Conservation (phyloP, 2,113 vertebrate species). For the Camelus bactrianus region DNA sequence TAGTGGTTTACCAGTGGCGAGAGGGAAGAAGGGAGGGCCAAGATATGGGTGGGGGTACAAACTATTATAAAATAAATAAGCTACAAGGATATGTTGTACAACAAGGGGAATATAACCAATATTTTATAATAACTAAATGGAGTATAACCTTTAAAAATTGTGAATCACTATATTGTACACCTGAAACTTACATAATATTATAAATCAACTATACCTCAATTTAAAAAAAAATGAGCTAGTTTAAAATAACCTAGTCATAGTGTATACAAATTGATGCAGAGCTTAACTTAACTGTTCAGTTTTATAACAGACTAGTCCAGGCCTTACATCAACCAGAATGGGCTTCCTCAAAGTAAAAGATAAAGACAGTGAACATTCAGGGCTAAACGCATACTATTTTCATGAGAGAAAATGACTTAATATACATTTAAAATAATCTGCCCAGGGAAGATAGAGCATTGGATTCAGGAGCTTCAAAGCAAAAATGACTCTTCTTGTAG, state of each 20-base stretch:
- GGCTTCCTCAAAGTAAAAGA: background rate
- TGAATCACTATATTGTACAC: background rate
- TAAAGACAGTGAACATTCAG: background rate
- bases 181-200: background rate
- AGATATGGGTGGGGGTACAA: background rate
- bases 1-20: background rate
- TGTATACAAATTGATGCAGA: background rate
- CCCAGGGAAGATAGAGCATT: background rate
- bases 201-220: background rate
- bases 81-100: background rate
- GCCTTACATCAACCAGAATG: conserved; percentile 9
- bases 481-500: background rate
- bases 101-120: background rate
- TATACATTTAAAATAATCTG: background rate
- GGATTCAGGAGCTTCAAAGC: background rate
- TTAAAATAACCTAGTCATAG: background rate
- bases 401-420: background rate
- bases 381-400: background rate
- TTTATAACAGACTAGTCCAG: background rate
- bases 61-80: background rate
- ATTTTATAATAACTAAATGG: background rate
- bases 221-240: background rate
- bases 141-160: background rate
- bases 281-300: background rate
- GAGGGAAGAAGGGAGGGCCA: background rate